Conservation (phyloP, 2,797 vertebrate genomes). For the Acrossocheilus wenchowensis region DNA sequence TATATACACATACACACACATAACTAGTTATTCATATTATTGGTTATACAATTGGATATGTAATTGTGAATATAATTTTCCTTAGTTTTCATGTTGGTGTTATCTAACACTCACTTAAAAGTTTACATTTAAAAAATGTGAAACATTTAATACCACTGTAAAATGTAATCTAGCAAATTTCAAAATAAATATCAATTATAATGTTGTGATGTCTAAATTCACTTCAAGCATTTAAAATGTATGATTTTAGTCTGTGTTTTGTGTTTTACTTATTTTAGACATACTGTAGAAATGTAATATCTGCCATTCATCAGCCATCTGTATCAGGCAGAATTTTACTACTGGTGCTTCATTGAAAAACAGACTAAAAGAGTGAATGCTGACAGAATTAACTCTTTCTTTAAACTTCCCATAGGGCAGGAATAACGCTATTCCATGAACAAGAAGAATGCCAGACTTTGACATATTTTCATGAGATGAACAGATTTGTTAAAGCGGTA, state of each 20-base stretch:
- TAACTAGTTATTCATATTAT: background rate
- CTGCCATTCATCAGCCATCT: background rate
- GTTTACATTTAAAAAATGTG: background rate
- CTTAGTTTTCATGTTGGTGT: background rate
- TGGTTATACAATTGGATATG: background rate
- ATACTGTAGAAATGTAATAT: background rate
- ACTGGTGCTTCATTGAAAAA: background rate
- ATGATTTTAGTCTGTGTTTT: background rate
- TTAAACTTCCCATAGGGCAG: slow-evolving; percentile 49
- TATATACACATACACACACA: background rate
- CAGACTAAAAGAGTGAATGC: background rate
- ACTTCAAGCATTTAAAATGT: background rate
- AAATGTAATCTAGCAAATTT: background rate
- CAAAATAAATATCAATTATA: background rate
- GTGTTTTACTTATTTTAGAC: background rate
- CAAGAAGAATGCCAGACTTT: slow-evolving; percentile 60
- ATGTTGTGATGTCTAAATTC: background rate
- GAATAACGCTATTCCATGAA: slow-evolving; percentile 62
- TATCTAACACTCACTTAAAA: background rate
- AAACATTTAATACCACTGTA: background rate
- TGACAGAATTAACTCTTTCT: background rate
- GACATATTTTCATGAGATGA: slow-evolving; percentile 66
- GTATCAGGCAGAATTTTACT: background rate
- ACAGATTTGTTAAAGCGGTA: slow-evolving; percentile 58
- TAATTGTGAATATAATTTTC: background rate